phyloP scores from a whole-genome alignment of 2,797 vertebrate species.

The Hemitrygon akajei region DNA sequence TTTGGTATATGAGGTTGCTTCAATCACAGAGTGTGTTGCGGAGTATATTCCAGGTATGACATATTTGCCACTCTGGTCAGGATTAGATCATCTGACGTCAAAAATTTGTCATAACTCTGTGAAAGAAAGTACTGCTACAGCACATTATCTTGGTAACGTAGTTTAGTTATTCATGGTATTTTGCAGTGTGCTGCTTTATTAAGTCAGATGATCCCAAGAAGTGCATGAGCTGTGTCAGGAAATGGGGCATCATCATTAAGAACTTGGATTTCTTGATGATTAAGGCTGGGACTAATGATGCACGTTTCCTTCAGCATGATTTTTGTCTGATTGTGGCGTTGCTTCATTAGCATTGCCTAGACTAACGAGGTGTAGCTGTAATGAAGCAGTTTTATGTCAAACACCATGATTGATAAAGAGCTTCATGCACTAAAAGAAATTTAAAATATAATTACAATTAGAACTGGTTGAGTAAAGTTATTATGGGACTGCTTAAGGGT shows the following conservation, averaged over 20 bases:
- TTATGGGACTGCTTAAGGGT: slow-evolving; percentile 82
- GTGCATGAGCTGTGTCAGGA: slow-evolving; percentile 70
- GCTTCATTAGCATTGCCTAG: slow-evolving; percentile 99
- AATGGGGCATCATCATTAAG: slow-evolving; percentile 75
- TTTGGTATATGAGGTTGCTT: neutral
- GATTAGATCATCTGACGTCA: neutral
- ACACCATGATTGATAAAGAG: slow-evolving; percentile 93
- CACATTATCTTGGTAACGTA: neutral
- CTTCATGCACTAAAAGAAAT: slow-evolving; percentile 84
- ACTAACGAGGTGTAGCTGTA: slow-evolving; percentile 99
- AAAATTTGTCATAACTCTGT: neutral
- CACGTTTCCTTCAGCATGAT: slow-evolving; percentile 98
- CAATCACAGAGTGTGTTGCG: neutral
- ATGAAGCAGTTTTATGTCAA: slow-evolving; percentile 99
- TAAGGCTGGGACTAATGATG: slow-evolving; percentile 99
- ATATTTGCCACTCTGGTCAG: neutral
- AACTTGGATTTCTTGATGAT: slow-evolving; percentile 97
- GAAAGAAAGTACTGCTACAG: neutral
- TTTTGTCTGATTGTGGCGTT: slow-evolving; percentile 98
- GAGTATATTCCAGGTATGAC: too few species aligned
- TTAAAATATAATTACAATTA: slow-evolving; percentile 92
- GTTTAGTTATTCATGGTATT: neutral
- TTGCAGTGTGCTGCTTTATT: slow-evolving; percentile 68
- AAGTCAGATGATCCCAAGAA: slow-evolving; percentile 70
- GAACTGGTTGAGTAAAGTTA: slow-evolving; percentile 89